phyloP scores from a whole-genome alignment of 2,797 vertebrate species.

The Melanotaenia nigrans region DNA sequence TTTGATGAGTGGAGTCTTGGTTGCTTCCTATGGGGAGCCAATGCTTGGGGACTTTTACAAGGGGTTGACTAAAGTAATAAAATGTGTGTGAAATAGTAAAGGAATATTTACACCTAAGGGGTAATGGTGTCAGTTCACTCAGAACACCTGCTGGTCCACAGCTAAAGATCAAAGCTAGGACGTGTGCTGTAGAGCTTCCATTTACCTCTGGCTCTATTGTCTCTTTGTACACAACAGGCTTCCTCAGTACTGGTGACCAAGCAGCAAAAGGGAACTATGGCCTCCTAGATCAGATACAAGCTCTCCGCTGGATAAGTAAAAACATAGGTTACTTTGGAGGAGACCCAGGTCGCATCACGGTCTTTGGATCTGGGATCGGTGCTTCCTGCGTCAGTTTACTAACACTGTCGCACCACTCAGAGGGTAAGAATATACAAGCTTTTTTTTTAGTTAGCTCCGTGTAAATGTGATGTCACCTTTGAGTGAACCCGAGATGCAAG shows the following conservation, averaged over 20 bases:
- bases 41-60: conserved; percentile 35
- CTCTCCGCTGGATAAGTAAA: conserved; percentile 91
- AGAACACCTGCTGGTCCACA: conserved; percentile 44
- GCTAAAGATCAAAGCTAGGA: conserved; percentile 60
- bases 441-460: background rate
- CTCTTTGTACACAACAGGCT: conserved; percentile 84
- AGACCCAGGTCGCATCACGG: conserved; percentile 85
- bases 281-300: conserved; percentile 97
- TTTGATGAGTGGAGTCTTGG: conserved; percentile 37
- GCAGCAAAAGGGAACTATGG: conserved; percentile 99
- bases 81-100: conserved; percentile 49
- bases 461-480: conserved; percentile 22
- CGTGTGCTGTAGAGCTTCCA: conserved; percentile 28
- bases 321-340: conserved; percentile 86
- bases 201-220: conserved; percentile 47
- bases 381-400: conserved; percentile 98
- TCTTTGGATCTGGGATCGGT: conserved; percentile 98
- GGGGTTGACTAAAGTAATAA: conserved; percentile 47
- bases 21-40: conserved; percentile 26
- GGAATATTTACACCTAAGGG: conserved; percentile 60
- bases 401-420: conserved; percentile 98
- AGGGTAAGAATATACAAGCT: conserved; percentile 86
- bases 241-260: conserved; percentile 99
- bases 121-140: conserved; percentile 48
- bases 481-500: conserved; percentile 2